A percentile compares a stretch with the other conserved stretches of the same genome.
Evolutionary conservation across 2,888 invertebrate species (phyloP).

Genomic region (Scrobipalpa costella): DNA sequence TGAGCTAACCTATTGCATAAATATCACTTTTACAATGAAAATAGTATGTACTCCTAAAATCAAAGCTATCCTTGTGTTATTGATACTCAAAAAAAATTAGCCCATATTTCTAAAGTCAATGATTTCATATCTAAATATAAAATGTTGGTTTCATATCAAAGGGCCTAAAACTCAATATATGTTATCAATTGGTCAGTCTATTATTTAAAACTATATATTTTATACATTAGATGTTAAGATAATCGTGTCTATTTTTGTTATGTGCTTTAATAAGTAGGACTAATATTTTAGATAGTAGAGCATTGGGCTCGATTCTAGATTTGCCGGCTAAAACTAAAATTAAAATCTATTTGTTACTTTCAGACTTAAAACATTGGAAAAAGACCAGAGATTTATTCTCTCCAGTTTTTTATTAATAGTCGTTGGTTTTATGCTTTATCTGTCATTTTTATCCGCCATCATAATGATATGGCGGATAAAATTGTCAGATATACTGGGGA

Average conservation of each 20-base stretch:
- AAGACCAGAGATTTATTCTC: too few relatives aligned
- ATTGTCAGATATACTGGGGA: too few relatives aligned
- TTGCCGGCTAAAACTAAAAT: too few relatives aligned
- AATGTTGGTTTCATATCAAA: too few relatives aligned
- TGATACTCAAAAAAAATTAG: background rate
- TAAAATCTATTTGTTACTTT: too few relatives aligned
- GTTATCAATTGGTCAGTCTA: constrained; percentile 17
- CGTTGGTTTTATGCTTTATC: too few relatives aligned
- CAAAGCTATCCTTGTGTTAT: background rate
- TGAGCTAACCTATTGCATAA: too few relatives aligned
- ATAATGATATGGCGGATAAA: too few relatives aligned
- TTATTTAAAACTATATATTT: constrained; percentile 11
- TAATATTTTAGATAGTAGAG: background rate
- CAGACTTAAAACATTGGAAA: too few relatives aligned
- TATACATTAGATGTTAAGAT: constrained; percentile 30
- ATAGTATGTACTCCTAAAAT: background rate
- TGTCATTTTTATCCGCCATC: too few relatives aligned
- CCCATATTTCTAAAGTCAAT: constrained; percentile 31
- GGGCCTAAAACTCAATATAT: constrained; percentile 47
- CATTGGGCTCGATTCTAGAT: too few relatives aligned
- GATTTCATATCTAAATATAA: constrained; percentile 35
- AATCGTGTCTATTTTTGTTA: constrained; percentile 38
- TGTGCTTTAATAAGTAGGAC: constrained; percentile 33
- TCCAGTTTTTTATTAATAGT: too few relatives aligned
- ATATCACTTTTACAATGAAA: background rate